phyloP scores from a whole-genome alignment of 2,797 vertebrate genomes.

The Chaunax sp. region DNA sequence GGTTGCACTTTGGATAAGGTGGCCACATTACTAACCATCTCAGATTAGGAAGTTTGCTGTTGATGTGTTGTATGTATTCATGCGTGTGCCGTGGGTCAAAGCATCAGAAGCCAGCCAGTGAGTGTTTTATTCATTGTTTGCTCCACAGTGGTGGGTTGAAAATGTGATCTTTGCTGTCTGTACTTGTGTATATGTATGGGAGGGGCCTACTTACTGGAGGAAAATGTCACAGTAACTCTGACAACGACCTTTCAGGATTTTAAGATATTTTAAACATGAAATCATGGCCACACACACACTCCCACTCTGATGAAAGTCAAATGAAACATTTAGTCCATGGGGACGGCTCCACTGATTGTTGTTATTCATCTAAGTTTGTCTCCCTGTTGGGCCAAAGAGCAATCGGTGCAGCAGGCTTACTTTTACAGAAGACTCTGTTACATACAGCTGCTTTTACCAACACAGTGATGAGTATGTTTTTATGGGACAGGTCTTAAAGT shows the following conservation, averaged over 20 bases:
- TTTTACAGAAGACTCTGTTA: neutral
- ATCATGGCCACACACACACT: constrained; percentile 13
- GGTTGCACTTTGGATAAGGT: constrained; percentile 71
- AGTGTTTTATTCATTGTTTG: constrained; percentile 75
- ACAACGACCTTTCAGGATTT: constrained; percentile 57
- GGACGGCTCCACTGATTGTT: constrained; percentile 38
- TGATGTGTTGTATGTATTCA: constrained; percentile 83
- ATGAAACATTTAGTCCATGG: constrained; percentile 44
- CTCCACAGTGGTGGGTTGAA: constrained; percentile 22
- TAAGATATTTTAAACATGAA: constrained; percentile 67
- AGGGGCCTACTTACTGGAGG: constrained; percentile 19
- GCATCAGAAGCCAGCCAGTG: constrained; percentile 58
- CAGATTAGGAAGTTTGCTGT: constrained; percentile 74
- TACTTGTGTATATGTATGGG: constrained; percentile 41
- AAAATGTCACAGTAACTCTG: constrained; percentile 70
- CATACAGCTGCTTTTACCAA: neutral
- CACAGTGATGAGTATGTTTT: neutral
- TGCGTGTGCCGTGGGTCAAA: constrained; percentile 74
- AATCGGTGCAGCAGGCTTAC: neutral
- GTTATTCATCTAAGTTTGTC: constrained; percentile 49
- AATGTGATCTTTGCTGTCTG: constrained; percentile 44
- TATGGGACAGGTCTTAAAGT: neutral
- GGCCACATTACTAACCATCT: constrained; percentile 75
- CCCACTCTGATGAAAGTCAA: constrained; percentile 41
- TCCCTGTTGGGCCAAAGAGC: constrained; percentile 31